Evolutionary conservation across 2,797 vertebrate genomes (phyloP), one percentile per base, ranked within the genome.

Genomic region (Etheostoma nigrum): DNA sequence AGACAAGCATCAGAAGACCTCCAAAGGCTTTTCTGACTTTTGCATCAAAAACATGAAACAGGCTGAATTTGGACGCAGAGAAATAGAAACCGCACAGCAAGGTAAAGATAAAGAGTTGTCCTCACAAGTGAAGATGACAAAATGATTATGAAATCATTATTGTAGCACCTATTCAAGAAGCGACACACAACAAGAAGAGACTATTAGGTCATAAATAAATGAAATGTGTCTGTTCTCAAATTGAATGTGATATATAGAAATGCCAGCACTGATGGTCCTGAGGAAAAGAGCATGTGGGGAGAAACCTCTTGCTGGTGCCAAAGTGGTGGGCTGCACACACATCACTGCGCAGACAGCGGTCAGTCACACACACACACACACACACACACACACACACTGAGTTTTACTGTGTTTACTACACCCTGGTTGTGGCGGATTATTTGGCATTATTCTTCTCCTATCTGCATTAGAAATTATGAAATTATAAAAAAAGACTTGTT

Each of bases 311-410:
- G 89, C 95, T 0, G 97, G 97, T 81, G 97, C 98, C 87, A 98
- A 97, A 92, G 96, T 99, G 47, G 95, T 97, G 86, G 97, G 97
- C 73, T 98, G 97, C 84, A 98, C 97, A 0, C 98, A 99, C 88
- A 96, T 99, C 67, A 99, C 97, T 0, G 96, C 97, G 0, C 97
- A 98, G 91, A 98, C 96, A 0, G 97, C 97, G 27, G 98, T 98
- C 74, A 97, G 97, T 92, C 54, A 55, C 65, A 80, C 64, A 54
- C 71, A 69, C 54, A 53, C 11, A 44, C 36, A 67, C 57, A 30
- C 66, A 67, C 69, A 71, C 8, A 64, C n/a, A 40, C 36, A 40
- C 36, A 40, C 36, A 40, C 36, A 40, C 10, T 1, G 11, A 40
- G 36, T 40, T 40, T 40, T 40, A 40, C 10, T 40, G 36, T 40